phyloP scores from a whole-genome alignment of 2,797 vertebrate species.

The Chelonia mydas region DNA sequence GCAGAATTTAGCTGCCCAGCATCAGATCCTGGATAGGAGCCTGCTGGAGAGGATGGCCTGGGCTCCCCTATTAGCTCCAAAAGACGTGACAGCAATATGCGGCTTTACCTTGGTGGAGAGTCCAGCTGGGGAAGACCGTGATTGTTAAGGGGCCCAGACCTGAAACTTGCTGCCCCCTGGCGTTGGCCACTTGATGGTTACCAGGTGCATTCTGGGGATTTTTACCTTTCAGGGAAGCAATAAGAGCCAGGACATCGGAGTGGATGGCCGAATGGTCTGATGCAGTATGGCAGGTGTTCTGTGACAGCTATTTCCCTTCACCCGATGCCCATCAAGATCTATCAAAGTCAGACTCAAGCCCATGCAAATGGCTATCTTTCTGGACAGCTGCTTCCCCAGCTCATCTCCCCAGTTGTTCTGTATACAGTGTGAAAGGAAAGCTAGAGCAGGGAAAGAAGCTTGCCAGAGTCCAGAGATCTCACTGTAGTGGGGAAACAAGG shows the following conservation, averaged over 20 bases:
- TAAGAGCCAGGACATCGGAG: neutral
- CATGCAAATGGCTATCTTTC: neutral
- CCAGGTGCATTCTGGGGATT: accelerated
- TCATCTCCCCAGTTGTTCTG: neutral
- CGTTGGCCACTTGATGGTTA: neutral
- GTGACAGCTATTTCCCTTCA: neutral
- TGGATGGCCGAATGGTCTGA: accelerated
- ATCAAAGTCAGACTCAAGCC: neutral
- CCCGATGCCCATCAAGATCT: neutral
- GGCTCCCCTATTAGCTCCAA: too few relatives aligned
- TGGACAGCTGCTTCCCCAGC: neutral
- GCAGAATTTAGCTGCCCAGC: too few relatives aligned
- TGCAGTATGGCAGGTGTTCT: neutral
- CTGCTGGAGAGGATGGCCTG: too few relatives aligned
- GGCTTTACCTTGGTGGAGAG: too few relatives aligned
- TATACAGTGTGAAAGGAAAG: neutral
- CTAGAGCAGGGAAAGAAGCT: neutral
- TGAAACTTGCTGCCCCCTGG: too few relatives aligned
- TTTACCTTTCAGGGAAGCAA: neutral
- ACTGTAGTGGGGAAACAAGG: neutral
- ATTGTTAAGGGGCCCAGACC: neutral
- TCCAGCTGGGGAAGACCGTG: neutral
- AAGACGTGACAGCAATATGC: neutral
- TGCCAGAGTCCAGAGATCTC: neutral
- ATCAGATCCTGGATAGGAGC: too few relatives aligned